Evolutionary conservation across 2,888 invertebrate species (phyloP), one percentile per base, ranked within the genome.

Genomic region (Cosmopolites sordidus): DNA sequence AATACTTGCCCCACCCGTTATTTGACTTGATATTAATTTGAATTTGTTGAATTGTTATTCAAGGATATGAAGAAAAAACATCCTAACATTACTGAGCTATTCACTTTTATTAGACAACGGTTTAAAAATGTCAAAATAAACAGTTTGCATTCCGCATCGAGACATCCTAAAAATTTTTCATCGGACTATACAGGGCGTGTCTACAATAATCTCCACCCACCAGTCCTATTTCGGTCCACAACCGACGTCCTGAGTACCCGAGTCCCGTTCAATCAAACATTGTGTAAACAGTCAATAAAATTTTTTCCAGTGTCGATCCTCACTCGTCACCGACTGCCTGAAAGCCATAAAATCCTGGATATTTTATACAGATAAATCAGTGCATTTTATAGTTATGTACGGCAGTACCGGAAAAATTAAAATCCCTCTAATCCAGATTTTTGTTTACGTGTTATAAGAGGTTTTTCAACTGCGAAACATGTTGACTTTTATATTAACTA

Each of bases 151-250:
- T 22, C 22, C 22, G 22, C 3, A 3, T 5, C 22, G 22, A 8
- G 22, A 22, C 22, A n/a, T 33, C 33, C 33, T n/a, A 11, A 33
- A n/a, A 33, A 30, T 48, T 60, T 30, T 51, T 9, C 11, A 22
- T 27, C 12, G 17, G 63, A 58, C 40, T 63, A 60, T 63, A 63
- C 61, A 40, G 54, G 63, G 63, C 57, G 63, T 52, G 47, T 53
- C 51, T 42, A 30, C n/a, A 12, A 15, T 14, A 16, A 8, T 40
- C 16, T 48, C 43, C 33, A 45, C 48, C 52, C 47, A 51, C 40
- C 57, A 51, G 17, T 22, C 30, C 16, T 47, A 40, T 51, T 51
- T 53, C 43, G 49, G 56, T 58, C 38, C 38, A 47, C 42, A 45
- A 38, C 40, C 57, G 33, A 4, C 3, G 48, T 55, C 55, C 56